Evolutionary conservation across 2,797 vertebrate species (phyloP), one percentile per base, ranked within the genome.

Genomic region (Enteromius thamalakanensis): DNA sequence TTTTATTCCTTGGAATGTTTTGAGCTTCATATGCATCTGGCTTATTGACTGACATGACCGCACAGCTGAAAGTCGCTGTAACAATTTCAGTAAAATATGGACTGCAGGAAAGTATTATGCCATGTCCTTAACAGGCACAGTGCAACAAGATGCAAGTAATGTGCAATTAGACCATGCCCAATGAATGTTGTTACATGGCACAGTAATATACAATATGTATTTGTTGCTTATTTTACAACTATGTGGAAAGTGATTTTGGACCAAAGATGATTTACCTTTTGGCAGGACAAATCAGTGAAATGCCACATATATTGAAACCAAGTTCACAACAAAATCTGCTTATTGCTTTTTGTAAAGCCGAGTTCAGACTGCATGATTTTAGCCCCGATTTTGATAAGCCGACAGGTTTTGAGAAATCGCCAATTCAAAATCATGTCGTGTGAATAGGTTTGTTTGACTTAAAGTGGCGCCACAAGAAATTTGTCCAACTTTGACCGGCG

Each of bases 31-130:
- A 45, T 32, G 49, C 37, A 76, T 83, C 72, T 69, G 81, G 49
- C n/a, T 45, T 55, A 29, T 32, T 45, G 64, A 82, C n/a, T 17
- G 81, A 83, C 74, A 42, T 11, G 68, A 68, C 34, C 49, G 26
- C 60, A 82, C 72, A 76, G 64, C 49, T 69, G 72, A 47, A 32
- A 23, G 23, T 1, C 17, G 60, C 67, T 45, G 3, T 64, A 40
- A 47, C 68, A 49, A 21, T 60, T 17, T 32, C 29, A 29, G 34
- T 40, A 5, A 80, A 70, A 60, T 15, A 70, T 42, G n/a, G 0
- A 45, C 34, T 42, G 67, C 45, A 49, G 60, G 37, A 51, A 67
- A 69, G 15, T 14, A 29, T 55, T 68, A 34, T 29, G 51, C 15
- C 1, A 3, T 26, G 34, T 60, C 6, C 23, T 45, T 26, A 62